These are phyloP conservation scores for Stenoptilia bipunctidactyla DNA, from an alignment of 2,888 invertebrate species.

Conservation along the genomic window DNA sequence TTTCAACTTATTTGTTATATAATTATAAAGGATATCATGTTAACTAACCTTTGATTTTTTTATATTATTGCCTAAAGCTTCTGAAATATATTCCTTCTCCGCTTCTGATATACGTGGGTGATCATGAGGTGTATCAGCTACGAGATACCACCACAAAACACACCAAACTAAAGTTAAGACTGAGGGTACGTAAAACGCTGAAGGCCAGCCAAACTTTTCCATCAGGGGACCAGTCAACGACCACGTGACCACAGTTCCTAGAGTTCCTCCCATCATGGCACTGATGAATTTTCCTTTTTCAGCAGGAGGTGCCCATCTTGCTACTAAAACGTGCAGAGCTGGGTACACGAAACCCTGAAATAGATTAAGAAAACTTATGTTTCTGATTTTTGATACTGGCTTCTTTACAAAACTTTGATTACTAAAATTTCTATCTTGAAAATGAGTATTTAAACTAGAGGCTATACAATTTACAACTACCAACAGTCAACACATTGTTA, in stretches of 20 bases:
- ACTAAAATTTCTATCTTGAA: too few species aligned
- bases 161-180: conserved; percentile 68
- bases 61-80: conserved; percentile 70
- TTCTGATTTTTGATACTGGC: too few species aligned
- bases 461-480: too few species aligned
- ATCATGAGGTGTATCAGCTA: conserved; percentile 74
- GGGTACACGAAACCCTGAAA: conserved; percentile 74
- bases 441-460: too few species aligned
- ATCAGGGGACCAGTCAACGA: conserved; percentile 76
- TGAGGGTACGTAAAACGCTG: conserved; percentile 76
- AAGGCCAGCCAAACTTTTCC: conserved; percentile 74
- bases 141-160: conserved; percentile 72
- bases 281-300: conserved; percentile 81
- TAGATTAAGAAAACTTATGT: too few species aligned
- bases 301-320: conserved; percentile 81
- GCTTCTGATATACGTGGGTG: conserved; percentile 73
- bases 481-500: too few species aligned
- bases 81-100: conserved; percentile 75
- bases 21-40: background rate
- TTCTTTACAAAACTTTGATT: too few species aligned
- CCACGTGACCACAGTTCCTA: conserved; percentile 79
- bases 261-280: conserved; percentile 79
- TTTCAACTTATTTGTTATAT: too few species aligned
- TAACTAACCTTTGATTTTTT: conserved; percentile 67
- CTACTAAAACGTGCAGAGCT: conserved; percentile 74